These are phyloP conservation scores for Meiosimyza decipiens DNA, from an alignment of 2,888 invertebrate genomes.

Conservation along the genomic window DNA sequence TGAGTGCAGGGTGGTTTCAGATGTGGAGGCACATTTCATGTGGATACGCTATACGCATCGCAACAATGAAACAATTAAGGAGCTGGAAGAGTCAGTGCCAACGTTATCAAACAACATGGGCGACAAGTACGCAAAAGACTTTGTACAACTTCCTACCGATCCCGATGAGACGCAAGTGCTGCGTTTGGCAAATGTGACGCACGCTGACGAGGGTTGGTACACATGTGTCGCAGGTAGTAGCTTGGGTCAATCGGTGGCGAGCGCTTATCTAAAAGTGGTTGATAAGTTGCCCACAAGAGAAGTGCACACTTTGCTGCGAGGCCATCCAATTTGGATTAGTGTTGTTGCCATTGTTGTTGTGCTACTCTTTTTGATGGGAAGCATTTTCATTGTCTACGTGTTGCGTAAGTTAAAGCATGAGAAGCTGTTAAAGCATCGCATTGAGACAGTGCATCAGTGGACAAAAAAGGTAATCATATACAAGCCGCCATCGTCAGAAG, in stretches of 20 bases:
- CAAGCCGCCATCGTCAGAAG: slow-evolving; percentile 72
- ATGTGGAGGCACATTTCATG: slow-evolving; percentile 83
- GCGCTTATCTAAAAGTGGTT: slow-evolving; percentile 87
- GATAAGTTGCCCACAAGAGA: slow-evolving; percentile 53
- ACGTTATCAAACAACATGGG: slow-evolving; percentile 37
- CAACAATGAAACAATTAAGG: slow-evolving; percentile 50
- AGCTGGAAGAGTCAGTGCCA: slow-evolving; percentile 46
- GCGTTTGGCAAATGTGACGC: slow-evolving; percentile 85
- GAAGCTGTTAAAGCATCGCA: slow-evolving; percentile 82
- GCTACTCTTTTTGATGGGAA: slow-evolving; percentile 68
- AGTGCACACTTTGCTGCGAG: slow-evolving; percentile 55
- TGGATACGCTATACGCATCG: slow-evolving; percentile 73
- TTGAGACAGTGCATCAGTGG: slow-evolving; percentile 89
- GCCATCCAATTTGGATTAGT: slow-evolving; percentile 72
- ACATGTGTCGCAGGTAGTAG: slow-evolving; percentile 93
- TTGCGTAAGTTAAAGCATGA: slow-evolving; percentile 79
- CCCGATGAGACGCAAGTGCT: slow-evolving; percentile 71
- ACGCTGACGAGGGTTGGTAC: slow-evolving; percentile 94
- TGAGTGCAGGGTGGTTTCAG: slow-evolving; percentile 84
- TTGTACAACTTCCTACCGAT: slow-evolving; percentile 44
- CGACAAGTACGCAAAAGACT: slow-evolving; percentile 37
- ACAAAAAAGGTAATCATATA: slow-evolving; percentile 91
- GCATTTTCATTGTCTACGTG: slow-evolving; percentile 71
- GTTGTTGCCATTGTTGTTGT: slow-evolving; percentile 70
- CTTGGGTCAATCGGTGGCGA: slow-evolving; percentile 81